Conservation (phyloP, 2,797 vertebrate genomes). For the Buphagus erythrorhynchus region DNA sequence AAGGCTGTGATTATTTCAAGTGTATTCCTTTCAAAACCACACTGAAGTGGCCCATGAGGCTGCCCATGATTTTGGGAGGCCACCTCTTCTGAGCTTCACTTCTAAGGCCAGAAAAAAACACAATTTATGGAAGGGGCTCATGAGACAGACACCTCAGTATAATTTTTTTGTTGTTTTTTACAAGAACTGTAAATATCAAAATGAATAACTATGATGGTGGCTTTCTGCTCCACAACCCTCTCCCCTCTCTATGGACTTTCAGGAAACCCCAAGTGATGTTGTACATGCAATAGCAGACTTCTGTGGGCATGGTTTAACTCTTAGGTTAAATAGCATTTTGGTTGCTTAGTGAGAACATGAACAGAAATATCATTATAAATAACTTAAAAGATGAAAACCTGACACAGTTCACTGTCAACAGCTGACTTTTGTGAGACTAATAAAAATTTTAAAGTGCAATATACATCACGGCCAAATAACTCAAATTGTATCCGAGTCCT, state of each 20-base stretch:
- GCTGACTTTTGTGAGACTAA: neutral
- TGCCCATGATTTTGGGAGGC: neutral
- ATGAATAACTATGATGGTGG: neutral
- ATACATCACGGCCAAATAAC: neutral
- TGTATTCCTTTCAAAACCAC: neutral
- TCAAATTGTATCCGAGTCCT: neutral
- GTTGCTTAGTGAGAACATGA: neutral
- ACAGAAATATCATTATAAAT: neutral
- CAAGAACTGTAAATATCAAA: neutral
- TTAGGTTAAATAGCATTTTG: neutral
- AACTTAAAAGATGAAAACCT: neutral
- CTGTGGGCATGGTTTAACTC: neutral
- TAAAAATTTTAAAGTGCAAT: neutral
- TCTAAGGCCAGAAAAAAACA: neutral
- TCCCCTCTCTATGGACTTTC: neutral
- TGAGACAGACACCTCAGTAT: neutral
- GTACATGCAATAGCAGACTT: neutral
- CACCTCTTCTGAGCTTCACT: neutral
- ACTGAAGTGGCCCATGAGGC: neutral
- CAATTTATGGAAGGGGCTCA: neutral
- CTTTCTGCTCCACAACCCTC: neutral
- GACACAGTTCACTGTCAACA: neutral
- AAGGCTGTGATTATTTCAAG: neutral
- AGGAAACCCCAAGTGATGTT: neutral
- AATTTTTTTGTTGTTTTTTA: neutral